A percentile compares a stretch with the other conserved stretches of the same genome.
These are phyloP conservation scores for Plestiodon gilberti DNA, from an alignment of 2,113 vertebrate species.

Conservation along the genomic window DNA sequence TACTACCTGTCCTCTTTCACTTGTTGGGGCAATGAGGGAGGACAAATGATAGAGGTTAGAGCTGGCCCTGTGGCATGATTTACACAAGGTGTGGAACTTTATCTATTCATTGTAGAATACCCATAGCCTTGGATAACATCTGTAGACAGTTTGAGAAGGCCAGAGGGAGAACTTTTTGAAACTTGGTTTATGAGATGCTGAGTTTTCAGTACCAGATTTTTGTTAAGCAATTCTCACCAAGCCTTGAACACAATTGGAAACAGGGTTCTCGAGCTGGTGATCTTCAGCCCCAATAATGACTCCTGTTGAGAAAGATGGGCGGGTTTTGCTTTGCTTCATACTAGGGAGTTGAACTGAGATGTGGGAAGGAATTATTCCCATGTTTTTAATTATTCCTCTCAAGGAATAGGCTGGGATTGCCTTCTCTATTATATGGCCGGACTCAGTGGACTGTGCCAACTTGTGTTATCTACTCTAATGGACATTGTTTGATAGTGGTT, in stretches of 20 bases:
- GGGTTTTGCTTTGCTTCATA: too few species aligned
- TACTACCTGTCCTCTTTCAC: background rate
- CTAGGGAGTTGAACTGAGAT: too few species aligned
- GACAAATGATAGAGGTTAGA: background rate
- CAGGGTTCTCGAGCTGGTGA: too few species aligned
- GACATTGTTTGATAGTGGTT: too few species aligned
- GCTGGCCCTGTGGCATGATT: background rate
- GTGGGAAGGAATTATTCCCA: too few species aligned
- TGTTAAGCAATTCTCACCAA: background rate
- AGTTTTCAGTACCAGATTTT: background rate
- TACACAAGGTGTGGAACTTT: background rate
- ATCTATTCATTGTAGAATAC: background rate
- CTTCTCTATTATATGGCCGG: background rate
- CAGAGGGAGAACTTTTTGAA: background rate
- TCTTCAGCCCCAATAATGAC: too few species aligned
- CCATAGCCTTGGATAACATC: background rate
- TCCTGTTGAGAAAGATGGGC: background rate
- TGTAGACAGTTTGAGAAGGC: conserved; percentile 7
- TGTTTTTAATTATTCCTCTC: too few species aligned
- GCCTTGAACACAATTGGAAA: background rate
- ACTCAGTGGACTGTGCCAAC: too few species aligned
- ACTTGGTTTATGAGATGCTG: conserved; percentile 16
- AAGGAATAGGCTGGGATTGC: background rate
- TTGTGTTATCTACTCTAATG: background rate
- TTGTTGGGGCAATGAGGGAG: background rate